These are phyloP conservation scores for Porites cylindrica DNA, from an alignment of 92 coral and sea anemone species.

Conservation along the genomic window DNA sequence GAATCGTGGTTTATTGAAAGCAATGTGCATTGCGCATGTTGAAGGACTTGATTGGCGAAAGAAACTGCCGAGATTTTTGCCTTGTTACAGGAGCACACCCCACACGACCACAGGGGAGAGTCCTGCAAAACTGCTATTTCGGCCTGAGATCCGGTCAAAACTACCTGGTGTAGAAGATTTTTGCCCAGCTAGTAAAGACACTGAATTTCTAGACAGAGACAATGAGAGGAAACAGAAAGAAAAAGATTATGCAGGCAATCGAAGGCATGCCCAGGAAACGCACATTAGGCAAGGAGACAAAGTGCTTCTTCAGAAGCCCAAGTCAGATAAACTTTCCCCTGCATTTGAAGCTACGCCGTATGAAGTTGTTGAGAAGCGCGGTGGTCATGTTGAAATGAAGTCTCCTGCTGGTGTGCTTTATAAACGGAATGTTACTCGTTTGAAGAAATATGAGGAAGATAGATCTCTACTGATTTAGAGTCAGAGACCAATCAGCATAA, in stretches of 20 bases:
- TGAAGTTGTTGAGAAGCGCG: background rate
- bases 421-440: background rate
- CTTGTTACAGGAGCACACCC: slow-evolving; percentile 12
- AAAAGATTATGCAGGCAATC: slow-evolving; percentile 1
- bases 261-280: background rate
- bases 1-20: background rate
- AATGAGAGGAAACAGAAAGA: background rate
- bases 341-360: background rate
- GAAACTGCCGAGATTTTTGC: background rate
- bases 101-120: background rate
- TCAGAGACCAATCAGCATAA: too few relatives aligned
- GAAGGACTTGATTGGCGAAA: background rate
- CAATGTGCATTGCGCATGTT: background rate
- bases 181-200: slow-evolving; percentile 34
- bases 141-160: slow-evolving; percentile 40
- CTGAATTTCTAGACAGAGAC: background rate
- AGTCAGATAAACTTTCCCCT: too few relatives aligned
- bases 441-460: slow-evolving; percentile 2
- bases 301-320: too few relatives aligned
- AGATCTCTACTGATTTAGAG: background rate
- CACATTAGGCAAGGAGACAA: background rate
- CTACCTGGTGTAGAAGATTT: background rate
- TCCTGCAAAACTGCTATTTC: slow-evolving; percentile 18
- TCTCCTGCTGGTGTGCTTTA: too few relatives aligned
- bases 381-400: slow-evolving; percentile 1